phyloP scores from a whole-genome alignment of 2,888 invertebrate genomes.

The Eilema sororculum region DNA sequence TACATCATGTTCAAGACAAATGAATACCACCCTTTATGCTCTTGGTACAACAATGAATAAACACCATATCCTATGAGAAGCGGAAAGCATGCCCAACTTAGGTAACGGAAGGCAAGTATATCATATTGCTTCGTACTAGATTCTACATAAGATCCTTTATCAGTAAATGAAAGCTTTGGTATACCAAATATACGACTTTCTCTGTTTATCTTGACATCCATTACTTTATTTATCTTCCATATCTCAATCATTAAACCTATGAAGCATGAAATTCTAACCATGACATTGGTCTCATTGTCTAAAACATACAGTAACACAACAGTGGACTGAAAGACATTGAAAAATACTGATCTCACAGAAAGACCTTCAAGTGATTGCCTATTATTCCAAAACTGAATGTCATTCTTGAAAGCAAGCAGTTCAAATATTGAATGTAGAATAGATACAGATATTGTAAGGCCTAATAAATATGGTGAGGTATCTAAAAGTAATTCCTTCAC shows the following conservation, averaged over 20 bases:
- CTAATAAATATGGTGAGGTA: conserved; percentile 98
- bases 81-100: conserved; percentile 98
- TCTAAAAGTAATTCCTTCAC: conserved; percentile 97
- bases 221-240: conserved; percentile 99
- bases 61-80: conserved; percentile 96
- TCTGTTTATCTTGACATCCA: conserved; percentile 92
- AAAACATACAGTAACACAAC: conserved; percentile 98
- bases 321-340: conserved; percentile 98
- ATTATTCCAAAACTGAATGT: conserved; percentile 99
- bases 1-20: conserved; percentile 98
- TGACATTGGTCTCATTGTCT: conserved; percentile 99
- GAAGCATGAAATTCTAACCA: conserved; percentile 97
- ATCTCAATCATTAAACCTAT: conserved; percentile 98
- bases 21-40: conserved; percentile 99
- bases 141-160: conserved; percentile 98
- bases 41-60: conserved; percentile 97
- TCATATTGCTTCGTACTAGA: conserved; percentile 98
- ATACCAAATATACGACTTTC: conserved; percentile 92
- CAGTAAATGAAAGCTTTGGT: conserved; percentile 93
- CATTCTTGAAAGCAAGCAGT: conserved; percentile 99
- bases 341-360: conserved; percentile 99
- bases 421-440: conserved; percentile 99
- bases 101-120: conserved; percentile 97
- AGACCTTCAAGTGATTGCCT: conserved; percentile 98
- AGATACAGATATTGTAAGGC: conserved; percentile 96